Evolutionary conservation across 2,113 vertebrate genomes (phyloP), one percentile per base, ranked within the genome.

Genomic region (Diadophis punctatus): DNA sequence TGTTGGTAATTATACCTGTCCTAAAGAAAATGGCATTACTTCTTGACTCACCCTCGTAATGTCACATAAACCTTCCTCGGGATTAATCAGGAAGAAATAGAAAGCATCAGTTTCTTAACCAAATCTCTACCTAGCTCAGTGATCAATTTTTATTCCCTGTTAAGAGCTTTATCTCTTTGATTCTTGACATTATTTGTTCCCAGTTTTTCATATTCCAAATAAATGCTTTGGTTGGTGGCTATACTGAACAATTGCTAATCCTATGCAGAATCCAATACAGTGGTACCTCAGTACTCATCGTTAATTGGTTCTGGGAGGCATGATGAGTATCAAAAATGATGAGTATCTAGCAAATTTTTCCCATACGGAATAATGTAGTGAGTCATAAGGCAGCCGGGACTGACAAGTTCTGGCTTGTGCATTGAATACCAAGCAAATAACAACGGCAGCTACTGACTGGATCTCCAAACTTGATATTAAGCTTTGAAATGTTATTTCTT

Each of bases 51-150:
- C n/a, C n/a, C n/a, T n/a, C n/a, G n/a, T n/a, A 96, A 96, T 96
- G 96, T 96, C 96, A 96, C 53, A 90, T 84, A 95, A 93, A 34
- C 95, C 91, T 96, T 91, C 94, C 93, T 90, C 91, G 93, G 91
- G 96, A 63, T 95, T 95, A 95, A 96, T 95, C 91, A 92, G 94
- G 88, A 97, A 89, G 88, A 90, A 86, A 94, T 94, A 91, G 30
- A 14, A 87, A 94, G 86, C 94, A 93, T 60, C 25, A 2, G 10
- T 91, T 94, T 92, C 93, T 14, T 85, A 68, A 23, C 87, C 68
- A 90, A 87, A 34, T 89, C 90, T 91, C 92, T 92, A 27, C 80
- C 91, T 89, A 91, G 16, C 52, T 93, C 88, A 60, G 85, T 39
- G 23, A 93, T 87, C 94, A 91, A 86, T 48, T 92, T 60, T 16